Percentiles rank a stretch among this genome's conserved stretches.
phyloP scores from a whole-genome alignment of 2,797 vertebrate genomes.

The Linurgus olivaceus region DNA sequence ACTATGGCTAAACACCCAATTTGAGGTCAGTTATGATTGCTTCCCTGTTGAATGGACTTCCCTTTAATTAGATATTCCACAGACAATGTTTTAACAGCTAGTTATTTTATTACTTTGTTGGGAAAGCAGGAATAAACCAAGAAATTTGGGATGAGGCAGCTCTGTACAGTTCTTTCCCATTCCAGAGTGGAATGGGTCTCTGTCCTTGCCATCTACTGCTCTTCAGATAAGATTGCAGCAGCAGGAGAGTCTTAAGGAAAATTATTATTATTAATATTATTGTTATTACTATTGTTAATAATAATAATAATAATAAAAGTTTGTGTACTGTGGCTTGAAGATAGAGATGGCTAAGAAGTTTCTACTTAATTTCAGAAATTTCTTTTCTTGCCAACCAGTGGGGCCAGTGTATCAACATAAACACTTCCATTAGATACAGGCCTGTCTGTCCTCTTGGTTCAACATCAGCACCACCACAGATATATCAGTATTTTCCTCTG shows the following conservation, averaged over 20 bases:
- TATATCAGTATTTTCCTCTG: neutral
- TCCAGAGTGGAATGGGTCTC: neutral
- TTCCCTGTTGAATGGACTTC: neutral
- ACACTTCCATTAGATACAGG: neutral
- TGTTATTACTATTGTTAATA: too few species aligned
- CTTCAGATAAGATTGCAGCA: neutral
- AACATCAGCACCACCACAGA: neutral
- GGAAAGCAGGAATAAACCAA: neutral
- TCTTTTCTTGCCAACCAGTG: neutral
- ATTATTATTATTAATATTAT: neutral
- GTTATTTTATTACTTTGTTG: neutral
- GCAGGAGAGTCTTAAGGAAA: neutral
- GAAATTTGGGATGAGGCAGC: neutral
- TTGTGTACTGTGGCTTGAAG: neutral
- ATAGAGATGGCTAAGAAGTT: neutral
- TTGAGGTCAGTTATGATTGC: neutral
- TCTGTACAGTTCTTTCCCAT: neutral
- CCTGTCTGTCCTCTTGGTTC: neutral
- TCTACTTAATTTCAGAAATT: neutral
- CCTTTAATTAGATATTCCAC: neutral
- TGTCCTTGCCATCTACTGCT: neutral
- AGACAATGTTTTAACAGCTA: neutral
- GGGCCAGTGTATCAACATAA: neutral
- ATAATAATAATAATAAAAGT: rapidly evolving
- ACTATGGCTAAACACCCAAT: neutral